Conservation (phyloP, 2,888 invertebrate genomes). For the Pyralis farinalis region DNA sequence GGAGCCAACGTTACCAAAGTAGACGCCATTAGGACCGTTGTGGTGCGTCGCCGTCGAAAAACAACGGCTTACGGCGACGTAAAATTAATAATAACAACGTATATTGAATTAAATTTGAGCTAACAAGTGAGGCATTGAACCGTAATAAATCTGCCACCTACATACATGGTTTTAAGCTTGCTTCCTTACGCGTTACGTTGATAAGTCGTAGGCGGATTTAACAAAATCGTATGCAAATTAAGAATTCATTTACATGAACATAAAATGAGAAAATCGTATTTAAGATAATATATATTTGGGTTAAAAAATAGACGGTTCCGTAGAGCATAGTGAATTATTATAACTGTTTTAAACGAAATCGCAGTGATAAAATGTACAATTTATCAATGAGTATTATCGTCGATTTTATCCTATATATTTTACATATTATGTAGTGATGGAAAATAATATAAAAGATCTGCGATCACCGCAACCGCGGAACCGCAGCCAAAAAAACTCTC, state of each 20-base stretch:
- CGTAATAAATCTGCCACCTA: conserved; percentile 3
- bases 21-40: too few species aligned
- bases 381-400: too few species aligned
- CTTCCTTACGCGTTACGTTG: neutral
- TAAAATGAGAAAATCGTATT: conserved; percentile 3
- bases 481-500: too few species aligned
- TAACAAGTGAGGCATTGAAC: neutral
- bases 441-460: too few species aligned
- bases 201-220: conserved; percentile 6
- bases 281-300: neutral
- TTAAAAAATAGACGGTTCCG: neutral
- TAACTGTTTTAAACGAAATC: too few species aligned
- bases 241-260: conserved; percentile 5
- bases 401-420: too few species aligned
- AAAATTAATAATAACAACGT: neutral
- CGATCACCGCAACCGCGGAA: too few species aligned
- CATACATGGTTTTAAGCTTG: conserved; percentile 2
- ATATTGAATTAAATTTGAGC: neutral
- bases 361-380: too few species aligned
- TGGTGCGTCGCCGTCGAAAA: neutral
- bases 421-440: too few species aligned
- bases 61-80: neutral
- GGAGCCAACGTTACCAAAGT: too few species aligned
- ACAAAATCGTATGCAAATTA: conserved; percentile 8
- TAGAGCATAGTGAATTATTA: neutral